Evolutionary conservation across 2,888 invertebrate species (phyloP).

Genomic region (Leptopilina syphax): DNA sequence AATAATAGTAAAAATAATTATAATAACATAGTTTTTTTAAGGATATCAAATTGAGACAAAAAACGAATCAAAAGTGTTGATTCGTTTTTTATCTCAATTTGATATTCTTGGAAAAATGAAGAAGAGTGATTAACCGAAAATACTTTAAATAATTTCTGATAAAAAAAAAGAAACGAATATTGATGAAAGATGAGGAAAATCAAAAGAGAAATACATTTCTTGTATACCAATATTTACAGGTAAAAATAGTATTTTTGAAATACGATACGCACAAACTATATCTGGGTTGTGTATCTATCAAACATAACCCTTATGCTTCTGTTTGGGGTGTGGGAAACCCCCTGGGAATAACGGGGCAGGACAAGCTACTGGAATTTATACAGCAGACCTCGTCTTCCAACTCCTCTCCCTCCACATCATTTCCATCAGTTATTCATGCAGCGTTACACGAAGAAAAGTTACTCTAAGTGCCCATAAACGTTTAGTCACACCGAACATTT

Average conservation of each 20-base stretch:
- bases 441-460: conserved; percentile 73
- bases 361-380: conserved; percentile 75
- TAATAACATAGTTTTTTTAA: no score
- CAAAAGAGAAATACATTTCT: not conserved
- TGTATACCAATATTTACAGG: not conserved
- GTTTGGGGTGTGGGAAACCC: conserved; percentile 63
- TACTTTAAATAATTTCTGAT: not conserved
- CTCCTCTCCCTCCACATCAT: conserved; percentile 59
- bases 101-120: no score
- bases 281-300: conserved; percentile 73
- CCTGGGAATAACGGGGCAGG: conserved; percentile 68
- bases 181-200: not conserved
- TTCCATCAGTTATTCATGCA: conserved; percentile 75
- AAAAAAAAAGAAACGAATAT: no score
- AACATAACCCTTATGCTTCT: conserved; percentile 73
- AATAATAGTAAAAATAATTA: no score
- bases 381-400: conserved; percentile 64
- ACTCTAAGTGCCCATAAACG: conserved; percentile 74
- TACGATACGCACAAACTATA: conserved; percentile 74
- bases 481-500: conserved; percentile 64
- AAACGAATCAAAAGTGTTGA: no score
- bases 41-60: no score
- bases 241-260: conserved; percentile 63
- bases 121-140: no score
- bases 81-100: no score